Evolutionary conservation across 2,113 vertebrate genomes (phyloP), one percentile per base, ranked within the genome.

Genomic region (Cygnus buccinator): DNA sequence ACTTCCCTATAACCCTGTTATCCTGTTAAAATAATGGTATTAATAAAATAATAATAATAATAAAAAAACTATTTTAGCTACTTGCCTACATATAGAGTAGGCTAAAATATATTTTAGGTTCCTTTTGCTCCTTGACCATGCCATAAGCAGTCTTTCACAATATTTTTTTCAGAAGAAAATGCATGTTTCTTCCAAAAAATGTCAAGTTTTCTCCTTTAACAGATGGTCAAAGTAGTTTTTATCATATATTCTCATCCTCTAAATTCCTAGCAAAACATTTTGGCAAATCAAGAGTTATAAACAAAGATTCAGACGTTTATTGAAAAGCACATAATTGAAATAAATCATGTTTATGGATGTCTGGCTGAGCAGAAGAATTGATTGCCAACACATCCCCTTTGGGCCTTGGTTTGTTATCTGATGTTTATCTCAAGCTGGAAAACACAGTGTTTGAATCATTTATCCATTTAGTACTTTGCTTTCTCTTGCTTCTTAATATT

Each of bases 301-400:
- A 93, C 94, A 96, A 84, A 81, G 92, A 95, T 79, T 93, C 61
- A 84, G 58, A 92, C 87, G 44, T 95, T 96, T 96, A 92, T 82
- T 95, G 84, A 94, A 91, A 41, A 91, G 76, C 21, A 79, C 48
- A 73, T 70, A 68, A 93, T 95, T 90, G 92, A 94, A 94, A 96
- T 92, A 93, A 93, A 93, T 92, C 83, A 72, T 84, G 90, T 96
- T 87, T 97, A 89, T 87, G 41, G 87, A 94, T 58, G 48, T 89
- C 90, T 94, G 73, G 57, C 70, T 89, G 73, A 92, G 58, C 71
- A 93, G 84, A 91, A 92, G 84, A 93, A 92, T 82, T 89, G 76
- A 90, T 89, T 92, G 94, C 92, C 88, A 93, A 84, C 80, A 62
- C 52, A 79, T 50, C 77, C 35, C 70, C 76, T 90, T 93, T 82